phyloP scores from a whole-genome alignment of 2,113 vertebrate genomes.

The Promerops cafer region DNA sequence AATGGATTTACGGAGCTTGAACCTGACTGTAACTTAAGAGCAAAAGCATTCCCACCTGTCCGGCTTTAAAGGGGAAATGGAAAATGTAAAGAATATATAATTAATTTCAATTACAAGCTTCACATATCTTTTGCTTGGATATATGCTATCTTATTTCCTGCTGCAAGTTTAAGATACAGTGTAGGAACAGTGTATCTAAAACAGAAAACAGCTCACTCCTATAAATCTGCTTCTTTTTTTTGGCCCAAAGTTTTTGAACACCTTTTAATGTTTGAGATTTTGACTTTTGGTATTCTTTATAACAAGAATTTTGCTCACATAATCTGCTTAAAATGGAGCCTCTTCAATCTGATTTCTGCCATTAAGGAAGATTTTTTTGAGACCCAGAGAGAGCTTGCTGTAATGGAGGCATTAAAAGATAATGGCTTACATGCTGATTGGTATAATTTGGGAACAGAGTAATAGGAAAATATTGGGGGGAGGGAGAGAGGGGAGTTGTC shows the following conservation, averaged over 20 bases:
- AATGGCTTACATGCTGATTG: constrained; percentile 61
- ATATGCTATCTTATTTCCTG: constrained; percentile 58
- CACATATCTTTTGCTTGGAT: constrained; percentile 41
- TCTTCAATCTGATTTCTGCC: constrained; percentile 49
- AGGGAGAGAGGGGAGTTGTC: neutral
- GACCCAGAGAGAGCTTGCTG: constrained; percentile 27
- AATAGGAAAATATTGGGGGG: constrained; percentile 48
- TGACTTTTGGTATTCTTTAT: constrained; percentile 43
- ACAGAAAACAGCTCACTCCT: constrained; percentile 5
- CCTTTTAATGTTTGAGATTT: constrained; percentile 4
- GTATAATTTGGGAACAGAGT: constrained; percentile 55
- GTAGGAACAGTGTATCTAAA: constrained; percentile 38
- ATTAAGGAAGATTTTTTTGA: constrained; percentile 57
- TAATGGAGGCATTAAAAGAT: constrained; percentile 63
- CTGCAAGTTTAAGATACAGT: neutral
- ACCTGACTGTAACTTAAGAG: constrained; percentile 66
- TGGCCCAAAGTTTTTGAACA: neutral
- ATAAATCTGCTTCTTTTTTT: neutral
- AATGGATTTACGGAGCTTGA: constrained; percentile 69
- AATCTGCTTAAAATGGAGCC: constrained; percentile 41
- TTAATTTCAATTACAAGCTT: constrained; percentile 76
- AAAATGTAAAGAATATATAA: constrained; percentile 75
- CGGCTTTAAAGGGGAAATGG: constrained; percentile 67
- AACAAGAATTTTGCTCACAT: constrained; percentile 16
- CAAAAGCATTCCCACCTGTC: constrained; percentile 74